Percentiles rank a stretch among this genome's conserved stretches.
phyloP scores from a whole-genome alignment of 1,140 invertebrate genomes.

The Pachypeltis micranthus region DNA sequence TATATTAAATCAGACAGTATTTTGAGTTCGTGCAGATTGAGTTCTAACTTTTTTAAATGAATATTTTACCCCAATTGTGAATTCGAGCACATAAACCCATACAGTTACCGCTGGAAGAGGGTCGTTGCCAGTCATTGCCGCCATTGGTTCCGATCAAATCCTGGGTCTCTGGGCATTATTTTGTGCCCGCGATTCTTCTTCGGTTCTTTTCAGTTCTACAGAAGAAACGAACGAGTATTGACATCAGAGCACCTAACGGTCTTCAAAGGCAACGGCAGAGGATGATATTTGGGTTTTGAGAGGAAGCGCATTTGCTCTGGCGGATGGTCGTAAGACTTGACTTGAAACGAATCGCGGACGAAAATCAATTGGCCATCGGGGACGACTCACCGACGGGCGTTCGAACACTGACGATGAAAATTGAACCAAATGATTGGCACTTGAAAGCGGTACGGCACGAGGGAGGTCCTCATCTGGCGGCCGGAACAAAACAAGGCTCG shows the following conservation, averaged over 20 bases:
- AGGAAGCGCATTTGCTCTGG: background rate
- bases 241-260: no score
- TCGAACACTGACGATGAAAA: background rate
- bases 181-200: background rate
- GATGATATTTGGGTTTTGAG: background rate
- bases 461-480: background rate
- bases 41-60: no score
- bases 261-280: background rate
- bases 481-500: background rate
- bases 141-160: background rate
- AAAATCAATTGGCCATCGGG: no score
- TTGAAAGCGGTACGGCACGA: background rate
- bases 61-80: no score
- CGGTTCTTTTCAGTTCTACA: background rate
- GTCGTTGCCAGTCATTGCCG: background rate
- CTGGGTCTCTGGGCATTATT: background rate
- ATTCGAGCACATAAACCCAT: background rate
- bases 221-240: no score
- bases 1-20: no score
- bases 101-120: background rate
- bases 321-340: background rate
- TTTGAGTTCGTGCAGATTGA: no score
- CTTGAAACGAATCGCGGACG: background rate
- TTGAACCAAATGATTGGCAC: background rate
- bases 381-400: no score